Percentiles rank a stretch among this genome's conserved stretches.
phyloP scores from a whole-genome alignment of 2,888 invertebrate species.

The Pyrgus malvae region DNA sequence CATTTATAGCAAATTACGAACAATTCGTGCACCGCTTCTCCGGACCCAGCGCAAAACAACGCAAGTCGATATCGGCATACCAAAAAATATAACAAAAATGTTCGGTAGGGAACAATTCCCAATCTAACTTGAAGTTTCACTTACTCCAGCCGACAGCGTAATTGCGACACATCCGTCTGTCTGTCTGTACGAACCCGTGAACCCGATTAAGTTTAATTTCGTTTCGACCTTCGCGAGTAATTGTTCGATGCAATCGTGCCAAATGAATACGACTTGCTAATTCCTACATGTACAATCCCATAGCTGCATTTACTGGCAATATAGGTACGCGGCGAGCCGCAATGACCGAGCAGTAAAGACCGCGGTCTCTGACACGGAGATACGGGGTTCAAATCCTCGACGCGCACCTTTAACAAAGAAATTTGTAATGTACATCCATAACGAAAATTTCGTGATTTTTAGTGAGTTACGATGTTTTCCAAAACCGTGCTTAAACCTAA shows the following conservation, averaged over 20 bases:
- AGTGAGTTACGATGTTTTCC: too few species aligned
- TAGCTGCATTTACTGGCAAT: too few species aligned
- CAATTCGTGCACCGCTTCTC: slow-evolving; percentile 17
- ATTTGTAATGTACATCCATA: too few species aligned
- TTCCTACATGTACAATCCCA: slow-evolving; percentile 36
- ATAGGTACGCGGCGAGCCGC: too few species aligned
- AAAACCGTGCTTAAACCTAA: too few species aligned
- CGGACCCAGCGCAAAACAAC: slow-evolving; percentile 1
- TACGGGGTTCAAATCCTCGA: too few species aligned
- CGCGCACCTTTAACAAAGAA: too few species aligned
- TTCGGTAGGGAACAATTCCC: slow-evolving; percentile 27
- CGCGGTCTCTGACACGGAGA: too few species aligned
- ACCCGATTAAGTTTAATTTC: slow-evolving; percentile 44
- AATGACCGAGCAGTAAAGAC: too few species aligned
- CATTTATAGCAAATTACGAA: slow-evolving; percentile 20
- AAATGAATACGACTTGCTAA: slow-evolving; percentile 34
- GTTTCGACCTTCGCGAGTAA: slow-evolving; percentile 55
- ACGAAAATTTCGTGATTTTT: too few species aligned
- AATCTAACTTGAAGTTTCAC: slow-evolving; percentile 52
- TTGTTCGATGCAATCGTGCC: slow-evolving; percentile 46
- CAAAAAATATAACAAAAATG: slow-evolving; percentile 17
- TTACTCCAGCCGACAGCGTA: slow-evolving; percentile 65
- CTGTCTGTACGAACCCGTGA: slow-evolving; percentile 43
- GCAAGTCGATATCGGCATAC: background rate
- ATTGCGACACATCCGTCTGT: slow-evolving; percentile 66